Conservation (phyloP, 2,797 vertebrate species). For the Tenualosa thibaudeaui region DNA sequence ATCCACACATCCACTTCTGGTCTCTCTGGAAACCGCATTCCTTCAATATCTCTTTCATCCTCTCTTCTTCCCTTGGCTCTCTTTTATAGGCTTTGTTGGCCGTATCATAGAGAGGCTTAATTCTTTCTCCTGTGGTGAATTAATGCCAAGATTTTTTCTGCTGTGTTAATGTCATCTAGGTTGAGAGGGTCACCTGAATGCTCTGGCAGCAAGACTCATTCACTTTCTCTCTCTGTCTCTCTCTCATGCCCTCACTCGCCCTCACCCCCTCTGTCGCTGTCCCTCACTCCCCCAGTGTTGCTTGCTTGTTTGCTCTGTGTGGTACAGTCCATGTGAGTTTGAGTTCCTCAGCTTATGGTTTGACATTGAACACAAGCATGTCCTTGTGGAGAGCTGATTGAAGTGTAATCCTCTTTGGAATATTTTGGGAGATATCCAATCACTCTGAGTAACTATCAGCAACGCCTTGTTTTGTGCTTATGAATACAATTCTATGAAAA, state of each 20-base stretch:
- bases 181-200: conserved; percentile 39
- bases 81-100: conserved; percentile 20
- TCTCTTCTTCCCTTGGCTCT: conserved; percentile 28
- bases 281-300: conserved; percentile 36
- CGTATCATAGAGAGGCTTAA: background rate
- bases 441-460: background rate
- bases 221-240: too few species aligned
- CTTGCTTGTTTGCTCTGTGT: background rate
- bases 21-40: background rate
- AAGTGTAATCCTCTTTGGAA: conserved; percentile 62
- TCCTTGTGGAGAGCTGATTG: conserved; percentile 60
- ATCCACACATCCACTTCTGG: background rate
- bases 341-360: conserved; percentile 1
- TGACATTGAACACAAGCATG: conserved; percentile 60
- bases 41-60: background rate
- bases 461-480: background rate
- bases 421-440: conserved; percentile 38
- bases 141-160: conserved; percentile 33
- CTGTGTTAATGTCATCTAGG: conserved; percentile 29
- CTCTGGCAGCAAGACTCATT: background rate
- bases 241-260: background rate
- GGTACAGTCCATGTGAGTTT: background rate
- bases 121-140: background rate
- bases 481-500: background rate
- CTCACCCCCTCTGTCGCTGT: background rate